phyloP scores from a whole-genome alignment of 2,888 invertebrate genomes.

The Coelogynopora nodosa region DNA sequence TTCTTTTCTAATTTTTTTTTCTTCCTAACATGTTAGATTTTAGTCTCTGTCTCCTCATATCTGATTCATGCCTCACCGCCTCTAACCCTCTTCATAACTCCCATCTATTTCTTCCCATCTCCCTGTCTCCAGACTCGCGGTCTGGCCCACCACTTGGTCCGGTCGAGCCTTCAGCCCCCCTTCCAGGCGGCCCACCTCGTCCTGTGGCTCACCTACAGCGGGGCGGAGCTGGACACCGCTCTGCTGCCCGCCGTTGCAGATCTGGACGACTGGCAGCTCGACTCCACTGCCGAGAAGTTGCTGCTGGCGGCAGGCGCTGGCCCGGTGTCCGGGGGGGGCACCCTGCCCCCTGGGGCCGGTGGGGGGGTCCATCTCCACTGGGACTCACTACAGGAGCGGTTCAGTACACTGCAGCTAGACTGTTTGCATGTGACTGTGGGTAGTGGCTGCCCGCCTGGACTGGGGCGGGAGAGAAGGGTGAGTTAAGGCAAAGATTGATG shows the following conservation, averaged over 20 bases:
- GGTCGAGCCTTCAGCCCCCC: constrained; percentile 12
- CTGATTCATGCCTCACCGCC: too few relatives aligned
- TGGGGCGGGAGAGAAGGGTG: too few relatives aligned
- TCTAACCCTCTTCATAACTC: too few relatives aligned
- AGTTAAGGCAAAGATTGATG: too few relatives aligned
- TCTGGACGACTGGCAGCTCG: constrained; percentile 7
- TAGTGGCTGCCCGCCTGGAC: too few relatives aligned
- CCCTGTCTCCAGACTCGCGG: not conserved
- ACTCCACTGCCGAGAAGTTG: constrained; percentile 12
- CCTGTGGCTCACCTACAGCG: constrained; percentile 34
- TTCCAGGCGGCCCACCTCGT: constrained; percentile 36
- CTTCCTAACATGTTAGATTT: too few relatives aligned
- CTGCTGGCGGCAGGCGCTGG: constrained; percentile 13
- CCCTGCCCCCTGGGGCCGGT: not conserved
- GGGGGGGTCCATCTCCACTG: too few relatives aligned
- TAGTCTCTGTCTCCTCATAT: too few relatives aligned
- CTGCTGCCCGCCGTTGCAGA: not conserved
- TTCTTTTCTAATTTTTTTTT: too few relatives aligned
- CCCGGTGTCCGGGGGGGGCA: not conserved
- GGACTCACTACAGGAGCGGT: not conserved
- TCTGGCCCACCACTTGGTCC: constrained; percentile 33
- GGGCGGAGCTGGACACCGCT: not conserved
- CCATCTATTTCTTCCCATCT: too few relatives aligned
- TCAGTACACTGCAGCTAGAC: not conserved
- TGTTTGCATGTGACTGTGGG: not conserved